These are phyloP conservation scores for Speoplatyrhinus poulsoni DNA, from an alignment of 2,113 vertebrate genomes.

Conservation along the genomic window DNA sequence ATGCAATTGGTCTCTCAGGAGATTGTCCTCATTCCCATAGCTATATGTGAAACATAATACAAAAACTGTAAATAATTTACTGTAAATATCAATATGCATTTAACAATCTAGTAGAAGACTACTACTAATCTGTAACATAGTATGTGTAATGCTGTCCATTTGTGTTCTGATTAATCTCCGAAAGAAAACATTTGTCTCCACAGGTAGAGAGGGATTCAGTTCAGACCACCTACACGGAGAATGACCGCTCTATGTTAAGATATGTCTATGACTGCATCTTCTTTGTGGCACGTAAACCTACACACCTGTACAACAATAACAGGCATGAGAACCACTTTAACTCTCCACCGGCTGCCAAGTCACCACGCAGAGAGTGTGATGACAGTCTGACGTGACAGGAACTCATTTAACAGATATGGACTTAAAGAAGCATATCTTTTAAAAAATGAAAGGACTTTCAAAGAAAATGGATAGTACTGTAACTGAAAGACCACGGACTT, in stretches of 20 bases:
- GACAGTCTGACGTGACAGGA: conserved; percentile 62
- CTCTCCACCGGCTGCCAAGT: conserved; percentile 57
- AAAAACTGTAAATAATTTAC: too few species aligned
- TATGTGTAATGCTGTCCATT: too few species aligned
- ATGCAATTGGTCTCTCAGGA: too few species aligned
- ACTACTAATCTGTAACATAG: too few species aligned
- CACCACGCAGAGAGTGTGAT: conserved; percentile 39
- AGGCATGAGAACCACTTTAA: conserved; percentile 28
- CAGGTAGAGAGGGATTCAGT: conserved; percentile 93
- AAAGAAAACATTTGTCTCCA: conserved; percentile 4
- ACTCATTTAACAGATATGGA: not conserved
- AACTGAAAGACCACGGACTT: conserved; percentile 8
- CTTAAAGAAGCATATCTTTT: conserved; percentile 1
- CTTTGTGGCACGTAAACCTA: conserved; percentile 94
- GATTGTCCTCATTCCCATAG: too few species aligned
- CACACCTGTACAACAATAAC: conserved; percentile 54
- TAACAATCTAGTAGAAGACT: too few species aligned
- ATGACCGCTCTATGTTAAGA: conserved; percentile 94
- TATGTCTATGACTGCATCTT: conserved; percentile 96
- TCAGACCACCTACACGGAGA: conserved; percentile 94
- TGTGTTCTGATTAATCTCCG: not conserved
- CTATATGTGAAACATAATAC: too few species aligned
- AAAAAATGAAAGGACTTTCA: conserved; percentile 10
- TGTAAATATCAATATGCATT: too few species aligned
- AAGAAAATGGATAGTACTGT: conserved; percentile 11